Evolutionary conservation across 2,888 invertebrate genomes (phyloP).

Genomic region (Metallyticus violacea): DNA sequence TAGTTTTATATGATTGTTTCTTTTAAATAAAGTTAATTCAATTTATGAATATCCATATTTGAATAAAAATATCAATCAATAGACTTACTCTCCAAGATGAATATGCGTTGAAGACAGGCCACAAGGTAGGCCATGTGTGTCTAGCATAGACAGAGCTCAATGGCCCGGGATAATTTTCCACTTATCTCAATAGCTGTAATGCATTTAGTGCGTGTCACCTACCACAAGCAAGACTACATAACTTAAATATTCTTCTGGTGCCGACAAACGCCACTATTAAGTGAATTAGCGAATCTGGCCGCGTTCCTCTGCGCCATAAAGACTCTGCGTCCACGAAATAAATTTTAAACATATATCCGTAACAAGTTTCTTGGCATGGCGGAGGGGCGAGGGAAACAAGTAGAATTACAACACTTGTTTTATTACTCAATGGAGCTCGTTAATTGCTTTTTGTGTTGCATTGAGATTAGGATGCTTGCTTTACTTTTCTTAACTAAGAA

Average conservation of each 20-base stretch:
- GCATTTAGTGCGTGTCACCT: background rate
- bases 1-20: too few species aligned
- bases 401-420: constrained; percentile 17
- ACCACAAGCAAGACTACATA: background rate
- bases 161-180: background rate
- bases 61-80: too few species aligned
- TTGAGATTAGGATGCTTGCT: constrained; percentile 16
- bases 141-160: background rate
- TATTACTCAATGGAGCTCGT: constrained; percentile 21
- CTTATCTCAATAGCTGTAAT: background rate
- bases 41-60: too few species aligned
- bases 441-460: constrained; percentile 25
- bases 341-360: constrained; percentile 16
- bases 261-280: constrained; percentile 16
- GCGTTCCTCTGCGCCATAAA: background rate
- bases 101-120: background rate
- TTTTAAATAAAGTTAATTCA: too few species aligned
- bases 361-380: constrained; percentile 2
- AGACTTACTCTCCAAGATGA: too few species aligned
- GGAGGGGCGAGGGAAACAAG: background rate
- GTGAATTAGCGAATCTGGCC: constrained; percentile 11
- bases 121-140: background rate
- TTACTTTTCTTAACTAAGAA: constrained; percentile 7
- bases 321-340: background rate
- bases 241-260: background rate